These are phyloP conservation scores for Acanthornis magna DNA, from an alignment of 2,797 vertebrate species.

Conservation along the genomic window DNA sequence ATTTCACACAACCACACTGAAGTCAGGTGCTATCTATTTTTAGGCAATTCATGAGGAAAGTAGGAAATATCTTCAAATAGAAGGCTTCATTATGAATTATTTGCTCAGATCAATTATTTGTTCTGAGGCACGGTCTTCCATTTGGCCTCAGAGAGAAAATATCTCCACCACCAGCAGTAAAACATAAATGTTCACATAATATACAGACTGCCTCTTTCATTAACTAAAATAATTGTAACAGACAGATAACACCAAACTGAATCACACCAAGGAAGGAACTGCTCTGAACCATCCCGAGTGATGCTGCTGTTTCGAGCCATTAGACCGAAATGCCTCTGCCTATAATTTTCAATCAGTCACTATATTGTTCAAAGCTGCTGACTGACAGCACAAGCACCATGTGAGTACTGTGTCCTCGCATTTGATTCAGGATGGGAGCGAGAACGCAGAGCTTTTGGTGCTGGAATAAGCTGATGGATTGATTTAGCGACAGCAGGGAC, in stretches of 20 bases:
- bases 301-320: neutral
- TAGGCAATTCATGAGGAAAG: neutral
- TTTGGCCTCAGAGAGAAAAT: neutral
- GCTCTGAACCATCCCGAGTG: neutral
- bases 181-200: neutral
- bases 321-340: constrained; percentile 46
- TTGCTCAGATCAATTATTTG: constrained; percentile 23
- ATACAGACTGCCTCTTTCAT: neutral
- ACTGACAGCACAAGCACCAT: constrained; percentile 63
- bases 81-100: constrained; percentile 18
- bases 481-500: constrained; percentile 55
- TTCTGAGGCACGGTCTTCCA: neutral
- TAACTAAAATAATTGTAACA: constrained; percentile 52
- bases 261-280: constrained; percentile 3
- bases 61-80: neutral
- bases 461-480: constrained; percentile 47
- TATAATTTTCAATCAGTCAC: constrained; percentile 74
- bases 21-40: neutral
- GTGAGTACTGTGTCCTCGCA: constrained; percentile 23
- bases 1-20: neutral
- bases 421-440: constrained; percentile 24
- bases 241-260: constrained; percentile 36
- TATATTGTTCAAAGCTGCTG: constrained; percentile 67
- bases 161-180: neutral
- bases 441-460: constrained; percentile 41